A percentile compares a stretch with the other conserved stretches of the same genome.
Evolutionary conservation across 2,113 vertebrate species (phyloP).

Genomic region (Oreochromis tanganicae): DNA sequence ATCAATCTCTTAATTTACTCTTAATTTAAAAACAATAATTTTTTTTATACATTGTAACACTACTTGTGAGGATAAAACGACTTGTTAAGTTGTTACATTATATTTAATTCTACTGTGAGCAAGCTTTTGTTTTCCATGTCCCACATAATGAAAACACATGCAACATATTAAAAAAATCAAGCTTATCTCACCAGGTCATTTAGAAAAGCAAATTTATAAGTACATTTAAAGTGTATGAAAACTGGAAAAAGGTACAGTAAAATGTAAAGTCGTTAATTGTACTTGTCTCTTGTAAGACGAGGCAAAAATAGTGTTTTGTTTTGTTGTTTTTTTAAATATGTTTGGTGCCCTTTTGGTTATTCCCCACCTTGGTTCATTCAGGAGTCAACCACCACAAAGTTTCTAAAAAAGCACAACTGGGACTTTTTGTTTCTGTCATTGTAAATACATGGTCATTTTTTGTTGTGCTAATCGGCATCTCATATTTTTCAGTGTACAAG

Average conservation of each 20-base stretch:
- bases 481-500: not conserved
- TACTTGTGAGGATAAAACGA: not conserved
- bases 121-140: not conserved
- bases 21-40: rapidly evolving
- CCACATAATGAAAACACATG: not conserved
- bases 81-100: not conserved
- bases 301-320: not conserved
- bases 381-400: not conserved
- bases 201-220: not conserved
- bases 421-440: not conserved
- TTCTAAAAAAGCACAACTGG: not conserved
- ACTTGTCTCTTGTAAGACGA: not conserved
- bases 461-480: not conserved
- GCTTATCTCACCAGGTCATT: not conserved
- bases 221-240: not conserved
- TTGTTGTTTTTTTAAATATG: too few species aligned
- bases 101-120: not conserved
- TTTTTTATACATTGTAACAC: not conserved
- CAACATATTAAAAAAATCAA: not conserved
- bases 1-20: not conserved
- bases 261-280: not conserved
- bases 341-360: not conserved
- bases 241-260: not conserved
- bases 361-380: not conserved
- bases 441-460: not conserved